Evolutionary conservation across 2,113 vertebrate genomes (phyloP), one percentile per base, ranked within the genome.

Genomic region (Muscicapa adusta): DNA sequence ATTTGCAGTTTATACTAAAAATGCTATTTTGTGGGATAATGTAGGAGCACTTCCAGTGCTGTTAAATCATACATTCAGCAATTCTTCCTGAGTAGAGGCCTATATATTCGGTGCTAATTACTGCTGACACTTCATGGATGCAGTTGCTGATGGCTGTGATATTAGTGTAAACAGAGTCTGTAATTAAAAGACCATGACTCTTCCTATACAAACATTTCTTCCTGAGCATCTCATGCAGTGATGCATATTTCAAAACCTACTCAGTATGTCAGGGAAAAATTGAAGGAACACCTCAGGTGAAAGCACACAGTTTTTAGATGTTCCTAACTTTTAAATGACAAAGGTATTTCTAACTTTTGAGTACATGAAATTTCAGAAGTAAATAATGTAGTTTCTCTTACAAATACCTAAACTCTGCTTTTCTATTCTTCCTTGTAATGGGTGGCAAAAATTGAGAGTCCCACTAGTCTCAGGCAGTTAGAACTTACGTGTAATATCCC

Each of bases 41-140:
- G 56, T 67, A 85, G 66, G 40, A 90, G 72, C 72, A 83, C 82
- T 95, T 86, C 24, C 72, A 91, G 60, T 26, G 47, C 79, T 77
- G 47, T 80, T 95, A 93, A 96, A 95, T 96, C 85, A 93, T 80
- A 95, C 14, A 96, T 93, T 96, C 92, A 96, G 96, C 96, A 96
- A 74, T 93, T 96, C 91, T 94, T 88, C 61, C 79, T 28, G 38
- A 83, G 82, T 29, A 77, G 67, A 93, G 43, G 78, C 68, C 93
- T 88, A 80, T 84, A 88, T 90, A 96, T 94, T 94, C 26, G 0
- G 85, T 90, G 85, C 75, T 95, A 97, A 97, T 94, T 97, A 90
- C 91, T 91, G 93, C 93, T 96, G 94, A 96, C 94, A 96, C 60
- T 93, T 94, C 89, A 95, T 91, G 94, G 91, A 96, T 94, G 92